phyloP scores from a whole-genome alignment of 1,140 invertebrate genomes.

The Pentalonia nigronervosa region DNA sequence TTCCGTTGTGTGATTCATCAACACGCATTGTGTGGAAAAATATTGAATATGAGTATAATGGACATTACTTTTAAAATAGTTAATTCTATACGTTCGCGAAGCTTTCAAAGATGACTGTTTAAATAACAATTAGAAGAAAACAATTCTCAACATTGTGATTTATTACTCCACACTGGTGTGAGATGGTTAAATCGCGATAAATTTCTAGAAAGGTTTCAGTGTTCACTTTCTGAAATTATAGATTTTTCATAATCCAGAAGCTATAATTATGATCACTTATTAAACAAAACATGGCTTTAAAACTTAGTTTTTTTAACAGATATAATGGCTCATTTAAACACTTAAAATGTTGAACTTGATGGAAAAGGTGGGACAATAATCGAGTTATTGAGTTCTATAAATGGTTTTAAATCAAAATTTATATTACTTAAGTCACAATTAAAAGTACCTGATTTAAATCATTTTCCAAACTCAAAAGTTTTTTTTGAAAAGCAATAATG shows the following conservation, averaged over 20 bases:
- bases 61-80: constrained; percentile 22
- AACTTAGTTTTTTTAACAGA: too few relatives aligned
- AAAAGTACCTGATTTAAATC: neutral
- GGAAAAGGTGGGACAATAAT: constrained; percentile 24
- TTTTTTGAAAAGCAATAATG: too few relatives aligned
- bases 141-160: neutral
- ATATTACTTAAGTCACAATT: constrained; percentile 14
- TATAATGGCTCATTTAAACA: constrained; percentile 8
- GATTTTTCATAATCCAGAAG: too few relatives aligned
- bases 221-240: too few relatives aligned
- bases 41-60: neutral
- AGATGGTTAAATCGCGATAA: neutral
- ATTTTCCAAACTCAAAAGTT: too few relatives aligned
- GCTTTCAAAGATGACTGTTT: neutral
- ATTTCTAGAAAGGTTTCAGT: neutral
- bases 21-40: constrained; percentile 20
- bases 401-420: constrained; percentile 20
- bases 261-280: too few relatives aligned
- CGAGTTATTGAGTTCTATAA: constrained; percentile 24
- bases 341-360: constrained; percentile 4
- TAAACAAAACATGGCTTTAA: constrained; percentile 1
- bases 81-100: neutral
- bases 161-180: neutral
- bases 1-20: neutral
- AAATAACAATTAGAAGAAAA: neutral